Percentiles rank a stretch among this genome's conserved stretches.
These are phyloP conservation scores for Semotilus atromaculatus DNA, from an alignment of 2,797 vertebrate genomes.

Conservation along the genomic window DNA sequence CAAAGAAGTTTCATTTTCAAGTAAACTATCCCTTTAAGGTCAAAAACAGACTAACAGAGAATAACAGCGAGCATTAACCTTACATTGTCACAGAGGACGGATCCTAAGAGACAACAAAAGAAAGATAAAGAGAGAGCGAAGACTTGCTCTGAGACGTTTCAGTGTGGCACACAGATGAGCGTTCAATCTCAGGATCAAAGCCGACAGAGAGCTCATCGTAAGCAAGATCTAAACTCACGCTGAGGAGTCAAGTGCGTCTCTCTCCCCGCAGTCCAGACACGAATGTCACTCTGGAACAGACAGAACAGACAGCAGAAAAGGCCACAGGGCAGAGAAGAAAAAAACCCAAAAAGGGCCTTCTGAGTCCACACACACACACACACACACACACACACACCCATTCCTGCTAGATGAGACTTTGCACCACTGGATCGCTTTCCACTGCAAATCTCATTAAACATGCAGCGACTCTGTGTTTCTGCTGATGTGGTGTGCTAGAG, in stretches of 20 bases:
- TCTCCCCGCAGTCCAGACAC: constrained; percentile 65
- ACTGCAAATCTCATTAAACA: constrained; percentile 53
- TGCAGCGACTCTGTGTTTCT: constrained; percentile 37
- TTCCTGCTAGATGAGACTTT: constrained; percentile 12
- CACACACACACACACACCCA: neutral
- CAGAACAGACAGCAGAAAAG: constrained; percentile 64
- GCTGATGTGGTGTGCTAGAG: constrained; percentile 47
- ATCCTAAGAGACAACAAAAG: constrained; percentile 42
- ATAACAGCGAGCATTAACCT: constrained; percentile 21
- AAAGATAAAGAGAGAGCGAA: constrained; percentile 28
- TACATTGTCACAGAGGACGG: constrained; percentile 23
- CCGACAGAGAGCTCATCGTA: constrained; percentile 64
- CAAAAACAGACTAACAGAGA: constrained; percentile 16
- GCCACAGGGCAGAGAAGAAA: constrained; percentile 67
- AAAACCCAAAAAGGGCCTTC: constrained; percentile 54
- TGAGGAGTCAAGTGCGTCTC: constrained; percentile 59
- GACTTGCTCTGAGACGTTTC: constrained; percentile 40
- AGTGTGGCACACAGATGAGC: constrained; percentile 56
- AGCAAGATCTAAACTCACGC: constrained; percentile 66
- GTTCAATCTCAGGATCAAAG: constrained; percentile 68
- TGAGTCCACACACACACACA: neutral
- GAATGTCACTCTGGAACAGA: constrained; percentile 65
- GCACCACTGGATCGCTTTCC: constrained; percentile 33
- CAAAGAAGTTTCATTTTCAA: neutral
- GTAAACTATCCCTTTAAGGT: constrained; percentile 6